Percentiles rank a stretch among this genome's conserved stretches.
phyloP scores from a whole-genome alignment of 2,797 vertebrate species.

The Ceyx erithaca region DNA sequence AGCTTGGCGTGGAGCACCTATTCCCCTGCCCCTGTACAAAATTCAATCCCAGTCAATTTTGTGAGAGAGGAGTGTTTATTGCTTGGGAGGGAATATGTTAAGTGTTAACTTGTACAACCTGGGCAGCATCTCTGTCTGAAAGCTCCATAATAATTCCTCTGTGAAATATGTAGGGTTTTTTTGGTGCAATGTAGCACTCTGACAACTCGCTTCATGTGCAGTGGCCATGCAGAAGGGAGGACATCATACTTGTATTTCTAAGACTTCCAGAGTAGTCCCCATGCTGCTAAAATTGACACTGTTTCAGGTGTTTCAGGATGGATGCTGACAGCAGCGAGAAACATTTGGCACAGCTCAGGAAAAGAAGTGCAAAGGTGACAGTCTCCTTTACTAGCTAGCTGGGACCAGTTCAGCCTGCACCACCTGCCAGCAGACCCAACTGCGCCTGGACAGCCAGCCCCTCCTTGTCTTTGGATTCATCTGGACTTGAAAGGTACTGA shows the following conservation, averaged over 20 bases:
- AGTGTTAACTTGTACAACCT: neutral
- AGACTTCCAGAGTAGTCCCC: neutral
- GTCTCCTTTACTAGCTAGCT: neutral
- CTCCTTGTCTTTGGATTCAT: neutral
- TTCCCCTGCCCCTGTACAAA: neutral
- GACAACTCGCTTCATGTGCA: neutral
- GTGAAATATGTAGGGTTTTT: neutral
- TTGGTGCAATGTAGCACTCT: neutral
- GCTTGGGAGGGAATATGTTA: neutral
- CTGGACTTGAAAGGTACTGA: neutral
- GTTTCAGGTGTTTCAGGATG: neutral
- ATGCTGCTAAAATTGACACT: neutral
- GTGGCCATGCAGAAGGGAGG: neutral
- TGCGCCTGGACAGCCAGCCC: neutral
- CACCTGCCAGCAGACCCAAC: neutral
- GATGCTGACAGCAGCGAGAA: slow-evolving; percentile 13
- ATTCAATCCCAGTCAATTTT: fast-evolving
- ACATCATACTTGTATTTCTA: neutral
- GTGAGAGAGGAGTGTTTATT: neutral
- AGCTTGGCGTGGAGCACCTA: neutral
- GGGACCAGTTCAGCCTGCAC: neutral
- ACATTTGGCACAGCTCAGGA: neutral
- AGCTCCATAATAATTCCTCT: neutral
- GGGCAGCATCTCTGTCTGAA: neutral
- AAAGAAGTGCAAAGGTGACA: neutral